These are phyloP conservation scores for Chrysaora quinquecirrha DNA, from an alignment of 30 jellyfish, hydroid and myxozoan genomes.

Conservation along the genomic window DNA sequence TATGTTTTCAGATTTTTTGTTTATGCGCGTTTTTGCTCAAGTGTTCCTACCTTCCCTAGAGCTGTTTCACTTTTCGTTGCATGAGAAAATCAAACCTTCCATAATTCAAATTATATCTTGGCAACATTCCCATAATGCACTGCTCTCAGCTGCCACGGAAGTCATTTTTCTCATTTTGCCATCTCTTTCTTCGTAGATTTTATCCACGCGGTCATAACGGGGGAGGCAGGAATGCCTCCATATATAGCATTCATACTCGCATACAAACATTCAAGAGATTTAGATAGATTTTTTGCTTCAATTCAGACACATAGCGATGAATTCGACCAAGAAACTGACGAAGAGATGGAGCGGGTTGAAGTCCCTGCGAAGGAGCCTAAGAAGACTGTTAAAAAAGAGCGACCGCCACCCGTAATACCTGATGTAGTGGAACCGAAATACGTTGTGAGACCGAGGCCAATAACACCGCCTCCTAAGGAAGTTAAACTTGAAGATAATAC, in stretches of 20 bases:
- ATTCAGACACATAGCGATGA: conserved; percentile 41
- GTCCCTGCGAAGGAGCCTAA: conserved; percentile 13
- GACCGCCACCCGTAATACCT: conserved; percentile 25
- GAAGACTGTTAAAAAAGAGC: not conserved
- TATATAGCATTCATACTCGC: conserved; percentile 15
- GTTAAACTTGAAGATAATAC: conserved; percentile 38
- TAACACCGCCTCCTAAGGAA: conserved; percentile 57
- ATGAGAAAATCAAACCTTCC: too few species aligned
- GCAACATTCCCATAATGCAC: too few species aligned
- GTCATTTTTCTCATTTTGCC: too few species aligned
- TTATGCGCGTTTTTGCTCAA: not conserved
- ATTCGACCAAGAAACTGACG: conserved; percentile 46
- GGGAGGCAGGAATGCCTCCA: conserved; percentile 14
- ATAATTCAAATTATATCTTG: too few species aligned
- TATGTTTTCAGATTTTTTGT: not conserved
- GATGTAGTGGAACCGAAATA: conserved; percentile 24
- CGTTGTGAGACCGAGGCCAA: conserved; percentile 74
- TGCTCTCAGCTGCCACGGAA: too few species aligned
- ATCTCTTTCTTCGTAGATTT: conserved; percentile 68
- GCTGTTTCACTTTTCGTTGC: too few species aligned
- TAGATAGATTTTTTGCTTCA: conserved; percentile 51
- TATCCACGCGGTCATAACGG: conserved; percentile 58
- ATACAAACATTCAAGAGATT: conserved; percentile 4
- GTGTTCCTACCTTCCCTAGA: too few species aligned
- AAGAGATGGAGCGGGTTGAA: conserved; percentile 32